These are phyloP conservation scores for Myodes glareolus DNA, from an alignment of 2,113 vertebrate species.

Conservation along the genomic window DNA sequence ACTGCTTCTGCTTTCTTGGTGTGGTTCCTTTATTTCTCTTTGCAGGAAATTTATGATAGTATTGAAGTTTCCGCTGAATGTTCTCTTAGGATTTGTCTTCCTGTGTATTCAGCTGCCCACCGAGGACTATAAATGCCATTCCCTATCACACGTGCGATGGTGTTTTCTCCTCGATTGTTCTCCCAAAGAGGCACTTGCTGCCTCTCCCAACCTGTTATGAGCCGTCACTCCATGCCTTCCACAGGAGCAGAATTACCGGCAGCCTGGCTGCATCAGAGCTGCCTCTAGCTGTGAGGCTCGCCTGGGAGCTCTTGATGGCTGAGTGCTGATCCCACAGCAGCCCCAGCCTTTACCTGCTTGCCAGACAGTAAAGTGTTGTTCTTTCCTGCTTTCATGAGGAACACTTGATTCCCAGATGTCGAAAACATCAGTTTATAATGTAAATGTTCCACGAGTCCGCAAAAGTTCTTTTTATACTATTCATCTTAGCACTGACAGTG, in stretches of 20 bases:
- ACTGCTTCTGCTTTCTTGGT: background rate
- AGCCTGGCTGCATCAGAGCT: background rate
- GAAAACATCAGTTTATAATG: constrained; percentile 37
- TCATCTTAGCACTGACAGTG: constrained; percentile 65
- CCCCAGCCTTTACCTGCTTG: constrained; percentile 59
- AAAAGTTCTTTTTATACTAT: constrained; percentile 55
- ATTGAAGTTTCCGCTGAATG: background rate
- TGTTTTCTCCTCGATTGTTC: background rate
- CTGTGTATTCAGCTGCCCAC: background rate
- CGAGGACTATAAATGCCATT: background rate
- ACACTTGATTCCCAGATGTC: constrained; percentile 61
- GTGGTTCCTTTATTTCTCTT: background rate
- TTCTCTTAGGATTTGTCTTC: background rate
- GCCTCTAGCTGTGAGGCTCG: background rate
- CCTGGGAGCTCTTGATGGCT: background rate
- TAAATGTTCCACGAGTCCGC: constrained; percentile 40
- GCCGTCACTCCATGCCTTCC: background rate
- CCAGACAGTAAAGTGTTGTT: constrained; percentile 35
- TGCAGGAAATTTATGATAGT: background rate
- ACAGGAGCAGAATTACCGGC: background rate
- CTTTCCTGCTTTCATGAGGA: background rate
- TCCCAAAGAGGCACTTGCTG: background rate
- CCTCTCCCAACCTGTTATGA: background rate
- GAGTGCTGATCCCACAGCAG: background rate
- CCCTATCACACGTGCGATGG: background rate